phyloP scores from a whole-genome alignment of 2,797 vertebrate species.

The Toxotes lorentzi region DNA sequence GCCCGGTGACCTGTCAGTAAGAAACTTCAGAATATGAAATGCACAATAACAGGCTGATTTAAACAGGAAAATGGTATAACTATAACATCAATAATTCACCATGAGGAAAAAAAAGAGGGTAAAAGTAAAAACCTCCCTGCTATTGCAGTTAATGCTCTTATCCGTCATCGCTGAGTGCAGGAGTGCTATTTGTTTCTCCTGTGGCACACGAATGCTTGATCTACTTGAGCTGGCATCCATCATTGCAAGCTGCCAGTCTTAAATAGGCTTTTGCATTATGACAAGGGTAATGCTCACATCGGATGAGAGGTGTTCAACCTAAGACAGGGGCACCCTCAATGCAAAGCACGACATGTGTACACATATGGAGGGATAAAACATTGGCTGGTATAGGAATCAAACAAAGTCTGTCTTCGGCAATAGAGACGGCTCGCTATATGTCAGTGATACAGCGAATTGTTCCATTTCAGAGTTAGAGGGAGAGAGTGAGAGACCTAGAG shows the following conservation, averaged over 20 bases:
- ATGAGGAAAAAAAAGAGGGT: neutral
- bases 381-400: slow-evolving; percentile 35
- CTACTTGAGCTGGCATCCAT: slow-evolving; percentile 65
- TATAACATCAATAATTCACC: slow-evolving; percentile 62
- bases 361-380: slow-evolving; percentile 51
- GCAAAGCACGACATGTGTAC: slow-evolving; percentile 30
- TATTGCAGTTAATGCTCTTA: slow-evolving; percentile 55
- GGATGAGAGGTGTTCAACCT: slow-evolving; percentile 38
- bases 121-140: slow-evolving; percentile 36
- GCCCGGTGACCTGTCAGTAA: slow-evolving; percentile 37
- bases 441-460: slow-evolving; percentile 53
- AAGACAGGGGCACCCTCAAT: slow-evolving; percentile 30
- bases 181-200: slow-evolving; percentile 60
- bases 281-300: slow-evolving; percentile 59
- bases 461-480: slow-evolving; percentile 48
- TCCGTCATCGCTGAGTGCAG: slow-evolving; percentile 55
- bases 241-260: slow-evolving; percentile 56
- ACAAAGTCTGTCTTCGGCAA: slow-evolving; percentile 18
- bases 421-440: slow-evolving; percentile 34
- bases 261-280: slow-evolving; percentile 61
- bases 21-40: slow-evolving; percentile 12
- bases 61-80: slow-evolving; percentile 13
- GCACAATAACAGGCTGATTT: slow-evolving; percentile 36
- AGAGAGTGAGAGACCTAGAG: slow-evolving; percentile 51
- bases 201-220: slow-evolving; percentile 60